Conservation (phyloP, 1,140 invertebrate genomes). For the Lanistes nyassanus region DNA sequence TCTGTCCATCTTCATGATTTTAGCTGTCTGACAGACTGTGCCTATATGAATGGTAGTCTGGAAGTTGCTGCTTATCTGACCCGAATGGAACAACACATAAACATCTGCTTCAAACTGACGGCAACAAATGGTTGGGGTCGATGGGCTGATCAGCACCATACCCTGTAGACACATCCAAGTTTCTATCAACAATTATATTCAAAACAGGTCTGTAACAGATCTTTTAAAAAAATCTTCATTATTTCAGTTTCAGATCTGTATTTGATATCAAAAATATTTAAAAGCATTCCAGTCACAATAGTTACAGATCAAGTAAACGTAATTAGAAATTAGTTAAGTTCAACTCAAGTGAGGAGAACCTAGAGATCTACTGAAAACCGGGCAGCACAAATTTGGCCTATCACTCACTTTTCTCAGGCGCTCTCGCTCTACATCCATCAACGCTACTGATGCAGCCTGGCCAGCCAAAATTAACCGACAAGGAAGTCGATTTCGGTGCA, state of each 20-base stretch:
- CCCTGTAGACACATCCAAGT: constrained; percentile 50
- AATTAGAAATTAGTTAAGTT: no score
- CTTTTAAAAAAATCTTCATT: no score
- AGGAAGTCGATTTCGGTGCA: constrained; percentile 91
- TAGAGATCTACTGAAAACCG: no score
- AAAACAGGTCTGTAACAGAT: no score
- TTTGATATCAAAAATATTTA: no score
- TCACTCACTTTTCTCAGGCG: constrained; percentile 74
- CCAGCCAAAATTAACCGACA: constrained; percentile 87
- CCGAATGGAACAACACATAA: constrained; percentile 85
- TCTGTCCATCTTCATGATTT: constrained; percentile 71
- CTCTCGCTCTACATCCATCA: constrained; percentile 71
- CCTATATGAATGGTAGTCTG: constrained; percentile 95
- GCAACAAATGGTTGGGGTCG: constrained; percentile 63
- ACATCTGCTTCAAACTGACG: constrained; percentile 78
- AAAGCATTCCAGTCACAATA: background rate
- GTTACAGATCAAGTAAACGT: background rate
- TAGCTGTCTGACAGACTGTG: constrained; percentile 92
- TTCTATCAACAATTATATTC: background rate
- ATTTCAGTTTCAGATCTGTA: no score
- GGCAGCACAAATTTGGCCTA: background rate
- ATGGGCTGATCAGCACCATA: constrained; percentile 67
- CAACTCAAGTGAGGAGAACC: no score
- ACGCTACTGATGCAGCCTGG: constrained; percentile 89
- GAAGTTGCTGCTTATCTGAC: constrained; percentile 86